phyloP scores from a whole-genome alignment of 2,113 vertebrate genomes.

The Trachemys scripta region DNA sequence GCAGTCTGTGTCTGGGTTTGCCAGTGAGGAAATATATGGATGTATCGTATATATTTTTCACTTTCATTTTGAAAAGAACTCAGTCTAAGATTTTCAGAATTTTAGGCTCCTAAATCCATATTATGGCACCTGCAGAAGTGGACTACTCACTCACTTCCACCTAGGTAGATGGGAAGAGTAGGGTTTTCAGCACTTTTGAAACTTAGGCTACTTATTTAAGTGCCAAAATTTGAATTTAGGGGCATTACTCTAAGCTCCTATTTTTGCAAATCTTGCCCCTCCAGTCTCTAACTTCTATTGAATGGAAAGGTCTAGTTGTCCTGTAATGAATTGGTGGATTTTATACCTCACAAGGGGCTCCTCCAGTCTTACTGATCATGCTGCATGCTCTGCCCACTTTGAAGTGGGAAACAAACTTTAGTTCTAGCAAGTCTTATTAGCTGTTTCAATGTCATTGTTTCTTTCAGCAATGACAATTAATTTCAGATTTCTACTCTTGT shows the following conservation, averaged over 20 bases:
- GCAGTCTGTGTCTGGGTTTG: neutral
- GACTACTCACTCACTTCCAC: neutral
- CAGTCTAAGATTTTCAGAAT: neutral
- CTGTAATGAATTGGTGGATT: neutral
- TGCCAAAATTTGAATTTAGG: neutral
- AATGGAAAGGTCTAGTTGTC: neutral
- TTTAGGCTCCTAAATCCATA: neutral
- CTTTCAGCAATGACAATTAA: constrained; percentile 3
- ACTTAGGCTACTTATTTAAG: constrained; percentile 35
- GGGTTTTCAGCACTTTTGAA: constrained; percentile 20
- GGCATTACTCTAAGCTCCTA: neutral
- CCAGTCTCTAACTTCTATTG: neutral
- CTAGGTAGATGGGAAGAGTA: neutral
- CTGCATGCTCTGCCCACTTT: neutral
- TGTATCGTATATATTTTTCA: neutral
- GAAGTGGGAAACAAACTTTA: neutral
- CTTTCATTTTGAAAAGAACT: neutral
- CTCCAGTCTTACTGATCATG: neutral
- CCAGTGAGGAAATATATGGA: neutral
- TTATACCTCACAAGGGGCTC: neutral
- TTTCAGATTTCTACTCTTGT: constrained; percentile 7
- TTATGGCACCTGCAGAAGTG: constrained; percentile 25
- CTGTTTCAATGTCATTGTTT: neutral
- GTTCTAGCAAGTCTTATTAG: neutral
- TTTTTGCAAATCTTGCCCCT: neutral